Base-by-base conservation (phyloP, 2,797 vertebrate species). In the Pipistrellus nathusii region DNA sequence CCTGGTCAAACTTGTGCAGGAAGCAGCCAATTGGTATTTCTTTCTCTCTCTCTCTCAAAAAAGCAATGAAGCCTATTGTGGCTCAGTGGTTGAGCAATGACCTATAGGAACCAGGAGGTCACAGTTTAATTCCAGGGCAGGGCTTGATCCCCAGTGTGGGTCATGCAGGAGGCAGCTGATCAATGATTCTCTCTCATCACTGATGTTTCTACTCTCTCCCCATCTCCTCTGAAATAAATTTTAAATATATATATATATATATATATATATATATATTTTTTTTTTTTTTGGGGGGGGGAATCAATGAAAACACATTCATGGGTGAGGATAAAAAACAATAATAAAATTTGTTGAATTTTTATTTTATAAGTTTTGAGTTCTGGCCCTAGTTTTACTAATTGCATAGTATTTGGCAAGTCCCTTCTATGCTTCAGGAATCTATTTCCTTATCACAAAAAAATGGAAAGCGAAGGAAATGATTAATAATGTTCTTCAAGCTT, bases 401-500 rank as follows among this genome's bases (percentile, higher is more conserved):
- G 55, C 5, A 41, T 1, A 46, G 5, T 14, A 51, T 90, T 85
- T 93, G 59, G 32, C 38, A 96, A 93, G 30, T n/a, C 30, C 23
- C 41, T 75, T 89, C 51, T 20, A 77, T 88, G 48, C 20, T 91
- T 93, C 62, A 71, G 84, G 53, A 38, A 96, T 62, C 51, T 82
- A 92, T 91, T 83, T 95, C 44, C 85, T 90, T 83, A 85, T 76
- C 10, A 17, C 59, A 75, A 80, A 78, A 78, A 91, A 38, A 84
- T 51, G 9, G 32, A 30, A 87, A 69, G 14, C 46, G 48, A 96
- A 93, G 35, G 87, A 72, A 93, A 85, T 93, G 68, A 93, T 93
- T 90, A 93, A 94, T 88, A 84, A 91, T 51, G 27, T 96, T 86
- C 57, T 87, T 92, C 73, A 90, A 86, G 11, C 57, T 92, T 57